phyloP scores from a whole-genome alignment of 1,140 invertebrate species.

The Littorina saxatilis region DNA sequence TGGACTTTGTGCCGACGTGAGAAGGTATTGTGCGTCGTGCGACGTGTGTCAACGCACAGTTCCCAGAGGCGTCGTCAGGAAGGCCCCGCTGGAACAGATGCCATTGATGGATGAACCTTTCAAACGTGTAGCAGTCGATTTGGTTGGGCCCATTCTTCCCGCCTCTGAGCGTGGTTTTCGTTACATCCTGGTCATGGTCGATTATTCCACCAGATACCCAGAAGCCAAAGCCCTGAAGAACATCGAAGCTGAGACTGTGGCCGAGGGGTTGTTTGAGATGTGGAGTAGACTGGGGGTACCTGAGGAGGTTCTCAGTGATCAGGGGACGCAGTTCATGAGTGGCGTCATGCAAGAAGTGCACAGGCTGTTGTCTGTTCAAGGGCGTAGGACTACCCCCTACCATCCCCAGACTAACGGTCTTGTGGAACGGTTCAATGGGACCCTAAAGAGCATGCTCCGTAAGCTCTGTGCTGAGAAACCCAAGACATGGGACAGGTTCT shows the following conservation, averaged over 20 bases:
- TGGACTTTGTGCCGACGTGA: too few relatives aligned
- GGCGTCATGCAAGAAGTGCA: conserved; percentile 27
- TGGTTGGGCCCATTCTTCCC: too few relatives aligned
- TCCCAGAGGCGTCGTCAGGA: too few relatives aligned
- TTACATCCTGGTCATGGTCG: neutral
- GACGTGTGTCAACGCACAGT: too few relatives aligned
- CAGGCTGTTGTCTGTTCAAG: conserved; percentile 45
- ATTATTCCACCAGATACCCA: neutral
- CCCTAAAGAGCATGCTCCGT: conserved; percentile 55
- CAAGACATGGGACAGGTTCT: conserved; percentile 66
- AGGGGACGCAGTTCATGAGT: conserved; percentile 25
- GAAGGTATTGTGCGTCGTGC: too few relatives aligned
- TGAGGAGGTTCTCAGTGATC: conserved; percentile 20
- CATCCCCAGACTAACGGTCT: neutral
- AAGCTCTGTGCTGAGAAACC: conserved; percentile 50
- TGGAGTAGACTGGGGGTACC: neutral
- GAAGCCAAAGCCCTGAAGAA: neutral
- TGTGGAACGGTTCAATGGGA: conserved; percentile 51
- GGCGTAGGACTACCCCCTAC: conserved; percentile 44
- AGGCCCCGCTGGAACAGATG: too few relatives aligned
- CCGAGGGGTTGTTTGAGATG: neutral
- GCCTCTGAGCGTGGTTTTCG: too few relatives aligned
- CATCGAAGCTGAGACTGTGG: neutral
- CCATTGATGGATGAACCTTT: too few relatives aligned
- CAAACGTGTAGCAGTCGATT: too few relatives aligned